Percentiles rank a stretch among this genome's conserved stretches.
phyloP scores from a whole-genome alignment of 1,140 invertebrate species.

The Melanaphis sacchari region DNA sequence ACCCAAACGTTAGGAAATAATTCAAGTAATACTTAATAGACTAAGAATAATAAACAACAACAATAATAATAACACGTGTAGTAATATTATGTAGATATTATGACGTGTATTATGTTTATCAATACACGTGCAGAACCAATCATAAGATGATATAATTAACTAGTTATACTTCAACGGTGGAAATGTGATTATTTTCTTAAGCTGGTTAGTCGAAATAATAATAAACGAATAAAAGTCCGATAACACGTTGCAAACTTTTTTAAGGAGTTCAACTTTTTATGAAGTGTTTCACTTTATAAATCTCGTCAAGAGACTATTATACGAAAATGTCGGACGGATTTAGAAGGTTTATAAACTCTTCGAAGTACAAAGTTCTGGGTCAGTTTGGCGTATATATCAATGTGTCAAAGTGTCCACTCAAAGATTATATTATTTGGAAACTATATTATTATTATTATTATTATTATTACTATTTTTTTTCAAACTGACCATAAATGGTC shows the following conservation, averaged over 20 bases:
- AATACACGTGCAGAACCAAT: not conserved
- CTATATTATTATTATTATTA: constrained; percentile 21
- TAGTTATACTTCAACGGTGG: not conserved
- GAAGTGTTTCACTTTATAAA: constrained; percentile 22
- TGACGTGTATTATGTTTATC: not conserved
- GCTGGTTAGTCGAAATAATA: not conserved
- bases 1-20: not conserved
- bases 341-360: constrained; percentile 14
- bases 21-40: not conserved
- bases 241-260: not conserved
- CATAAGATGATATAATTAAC: not conserved
- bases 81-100: not conserved
- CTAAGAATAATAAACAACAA: too few species aligned
- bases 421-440: constrained; percentile 32
- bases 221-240: not conserved
- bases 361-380: constrained; percentile 38
- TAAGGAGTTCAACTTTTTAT: constrained; percentile 1
- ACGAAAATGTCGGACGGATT: constrained; percentile 24
- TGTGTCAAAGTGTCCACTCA: constrained; percentile 14
- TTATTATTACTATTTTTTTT: not conserved
- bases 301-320: constrained; percentile 37
- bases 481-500: not conserved
- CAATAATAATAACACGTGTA: not conserved
- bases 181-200: not conserved
- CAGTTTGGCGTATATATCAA: constrained; percentile 29